These are phyloP conservation scores for Melanostoma mellinum DNA, from an alignment of 2,888 invertebrate genomes.

Conservation along the genomic window DNA sequence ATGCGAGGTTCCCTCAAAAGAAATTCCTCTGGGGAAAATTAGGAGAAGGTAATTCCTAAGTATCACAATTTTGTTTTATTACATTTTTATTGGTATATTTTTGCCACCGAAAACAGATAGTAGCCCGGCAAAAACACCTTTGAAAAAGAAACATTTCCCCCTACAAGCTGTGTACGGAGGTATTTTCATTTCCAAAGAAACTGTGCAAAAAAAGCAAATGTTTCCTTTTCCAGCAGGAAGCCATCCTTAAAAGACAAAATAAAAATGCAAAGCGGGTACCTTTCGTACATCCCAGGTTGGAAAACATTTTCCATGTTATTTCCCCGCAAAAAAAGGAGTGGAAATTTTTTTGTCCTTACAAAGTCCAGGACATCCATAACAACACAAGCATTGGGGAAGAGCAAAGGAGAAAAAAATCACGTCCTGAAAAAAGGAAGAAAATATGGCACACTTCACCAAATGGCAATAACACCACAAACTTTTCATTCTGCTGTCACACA, in stretches of 20 bases:
- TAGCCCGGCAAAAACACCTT: not conserved
- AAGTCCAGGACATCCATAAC: slow-evolving; percentile 66
- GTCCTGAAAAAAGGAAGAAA: slow-evolving; percentile 11
- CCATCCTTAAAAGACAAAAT: slow-evolving; percentile 17
- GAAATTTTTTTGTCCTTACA: slow-evolving; percentile 59
- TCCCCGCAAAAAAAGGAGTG: slow-evolving; percentile 6
- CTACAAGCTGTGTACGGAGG: not conserved
- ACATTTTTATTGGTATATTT: not conserved
- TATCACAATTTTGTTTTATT: slow-evolving; percentile 50
- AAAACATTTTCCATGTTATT: slow-evolving; percentile 69
- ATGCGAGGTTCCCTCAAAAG: not conserved
- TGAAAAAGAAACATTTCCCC: not conserved
- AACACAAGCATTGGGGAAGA: slow-evolving; percentile 10
- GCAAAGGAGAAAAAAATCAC: not conserved
- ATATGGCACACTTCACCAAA: slow-evolving; percentile 58
- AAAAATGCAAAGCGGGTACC: slow-evolving; percentile 31
- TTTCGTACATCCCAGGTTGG: slow-evolving; percentile 53
- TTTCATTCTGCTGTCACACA: slow-evolving; percentile 52
- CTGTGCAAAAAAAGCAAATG: slow-evolving; percentile 29
- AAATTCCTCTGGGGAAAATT: slow-evolving; percentile 49
- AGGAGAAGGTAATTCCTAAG: slow-evolving; percentile 39
- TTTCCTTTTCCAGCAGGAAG: slow-evolving; percentile 18
- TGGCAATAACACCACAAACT: slow-evolving; percentile 64
- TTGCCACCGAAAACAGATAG: not conserved
- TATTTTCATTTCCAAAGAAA: not conserved